Percentiles rank a stretch among this genome's conserved stretches.
Evolutionary conservation across 53 echinoderm and acorn worm species (phyloP).

Genomic region (Temnopleurus reevesii): DNA sequence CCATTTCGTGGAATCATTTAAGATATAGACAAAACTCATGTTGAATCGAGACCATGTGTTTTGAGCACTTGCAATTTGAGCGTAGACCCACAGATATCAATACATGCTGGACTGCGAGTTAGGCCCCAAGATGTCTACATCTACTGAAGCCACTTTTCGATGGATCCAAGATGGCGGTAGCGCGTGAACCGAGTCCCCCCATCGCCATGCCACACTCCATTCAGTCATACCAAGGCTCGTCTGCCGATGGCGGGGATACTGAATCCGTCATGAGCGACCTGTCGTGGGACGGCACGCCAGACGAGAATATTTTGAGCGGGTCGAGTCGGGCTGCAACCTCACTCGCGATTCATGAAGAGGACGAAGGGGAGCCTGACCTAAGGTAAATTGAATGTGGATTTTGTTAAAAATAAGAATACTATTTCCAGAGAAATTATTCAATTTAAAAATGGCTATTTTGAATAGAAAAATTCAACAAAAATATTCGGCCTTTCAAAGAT

Average conservation of each 20-base stretch:
- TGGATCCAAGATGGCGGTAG: slow-evolving; percentile 53
- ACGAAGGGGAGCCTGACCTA: slow-evolving; percentile 11
- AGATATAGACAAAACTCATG: neutral
- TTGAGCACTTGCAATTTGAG: neutral
- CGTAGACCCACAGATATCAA: neutral
- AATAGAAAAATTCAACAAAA: too few relatives aligned
- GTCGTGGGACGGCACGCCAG: slow-evolving; percentile 56
- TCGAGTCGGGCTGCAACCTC: slow-evolving; percentile 48
- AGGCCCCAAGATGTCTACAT: slow-evolving; percentile 30
- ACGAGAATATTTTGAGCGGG: slow-evolving; percentile 54
- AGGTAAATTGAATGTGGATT: neutral
- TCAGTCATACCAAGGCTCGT: slow-evolving; percentile 38
- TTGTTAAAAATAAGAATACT: neutral
- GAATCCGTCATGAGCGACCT: slow-evolving; percentile 58
- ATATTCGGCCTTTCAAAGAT: too few relatives aligned
- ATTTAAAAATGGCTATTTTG: too few relatives aligned
- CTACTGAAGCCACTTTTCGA: neutral
- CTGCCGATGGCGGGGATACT: slow-evolving; percentile 45
- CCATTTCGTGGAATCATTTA: neutral
- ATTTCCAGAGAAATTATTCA: too few relatives aligned
- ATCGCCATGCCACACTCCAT: slow-evolving; percentile 54
- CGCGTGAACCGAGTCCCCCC: slow-evolving; percentile 50
- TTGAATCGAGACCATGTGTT: neutral
- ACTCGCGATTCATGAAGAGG: slow-evolving; percentile 47
- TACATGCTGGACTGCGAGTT: neutral